Conservation (phyloP, 2,113 vertebrate species). For the Albula goreensis region DNA sequence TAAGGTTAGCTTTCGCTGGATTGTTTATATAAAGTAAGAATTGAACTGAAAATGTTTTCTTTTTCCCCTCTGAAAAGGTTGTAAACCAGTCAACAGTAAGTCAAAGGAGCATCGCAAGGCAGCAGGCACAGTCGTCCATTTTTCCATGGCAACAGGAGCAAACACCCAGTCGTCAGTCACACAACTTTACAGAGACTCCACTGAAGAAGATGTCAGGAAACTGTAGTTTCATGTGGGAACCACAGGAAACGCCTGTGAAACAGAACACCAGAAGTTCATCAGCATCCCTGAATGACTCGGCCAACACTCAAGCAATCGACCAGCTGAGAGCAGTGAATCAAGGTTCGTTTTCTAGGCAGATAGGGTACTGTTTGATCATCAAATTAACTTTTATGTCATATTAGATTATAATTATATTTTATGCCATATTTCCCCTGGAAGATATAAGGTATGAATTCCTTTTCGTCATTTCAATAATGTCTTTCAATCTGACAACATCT, state of each 20-base stretch:
- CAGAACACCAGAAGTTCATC: constrained; percentile 49
- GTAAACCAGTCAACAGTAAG: constrained; percentile 69
- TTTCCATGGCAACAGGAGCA: constrained; percentile 88
- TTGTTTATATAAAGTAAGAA: no score
- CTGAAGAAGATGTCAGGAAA: constrained; percentile 65
- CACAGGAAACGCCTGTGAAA: constrained; percentile 71
- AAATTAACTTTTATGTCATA: no score
- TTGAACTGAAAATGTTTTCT: background rate
- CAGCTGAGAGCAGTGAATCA: constrained; percentile 80
- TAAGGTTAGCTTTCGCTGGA: no score
- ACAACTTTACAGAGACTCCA: constrained; percentile 70
- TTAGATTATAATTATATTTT: no score
- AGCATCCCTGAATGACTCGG: constrained; percentile 51
- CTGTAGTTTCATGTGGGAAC: constrained; percentile 63
- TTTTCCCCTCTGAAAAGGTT: constrained; percentile 53
- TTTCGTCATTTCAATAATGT: no score
- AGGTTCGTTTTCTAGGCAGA: constrained; percentile 65
- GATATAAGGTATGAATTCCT: no score
- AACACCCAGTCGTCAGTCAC: constrained; percentile 58
- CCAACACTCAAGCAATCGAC: constrained; percentile 62
- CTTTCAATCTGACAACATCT: no score
- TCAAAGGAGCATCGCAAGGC: constrained; percentile 83
- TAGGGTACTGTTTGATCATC: background rate
- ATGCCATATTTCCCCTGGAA: no score
- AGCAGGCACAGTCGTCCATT: constrained; percentile 84